A percentile compares a stretch with the other conserved stretches of the same genome.
Conservation (phyloP, 2,888 invertebrate species). For the Leucophenga maculata region DNA sequence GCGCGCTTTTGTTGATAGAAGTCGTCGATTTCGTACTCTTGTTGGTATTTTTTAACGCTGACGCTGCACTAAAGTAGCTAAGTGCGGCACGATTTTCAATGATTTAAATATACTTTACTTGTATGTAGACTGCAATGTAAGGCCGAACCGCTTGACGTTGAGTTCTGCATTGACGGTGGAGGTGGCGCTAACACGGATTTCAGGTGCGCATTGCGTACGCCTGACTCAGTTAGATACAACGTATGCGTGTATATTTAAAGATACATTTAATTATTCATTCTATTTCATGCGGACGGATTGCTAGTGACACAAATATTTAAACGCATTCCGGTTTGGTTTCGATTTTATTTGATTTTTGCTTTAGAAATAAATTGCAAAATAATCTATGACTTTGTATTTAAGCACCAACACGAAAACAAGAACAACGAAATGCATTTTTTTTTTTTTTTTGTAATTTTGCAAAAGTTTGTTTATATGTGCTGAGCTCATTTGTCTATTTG, state of each 20-base stretch:
- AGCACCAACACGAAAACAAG: too few relatives aligned
- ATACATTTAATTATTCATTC: not conserved
- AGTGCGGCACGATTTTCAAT: not conserved
- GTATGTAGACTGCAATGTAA: too few relatives aligned
- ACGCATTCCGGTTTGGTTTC: slow-evolving; percentile 54
- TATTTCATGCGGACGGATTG: slow-evolving; percentile 26
- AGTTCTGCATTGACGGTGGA: too few relatives aligned
- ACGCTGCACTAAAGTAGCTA: slow-evolving; percentile 1
- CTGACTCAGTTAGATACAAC: slow-evolving; percentile 54
- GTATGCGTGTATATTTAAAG: slow-evolving; percentile 24
- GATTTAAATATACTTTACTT: too few relatives aligned
- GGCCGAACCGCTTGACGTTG: too few relatives aligned
- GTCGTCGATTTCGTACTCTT: not conserved
- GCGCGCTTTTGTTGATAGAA: not conserved
- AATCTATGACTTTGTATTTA: not conserved
- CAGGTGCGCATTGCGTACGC: slow-evolving; percentile 48
- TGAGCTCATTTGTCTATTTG: slow-evolving; percentile 10
- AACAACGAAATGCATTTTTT: not conserved
- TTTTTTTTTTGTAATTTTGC: not conserved
- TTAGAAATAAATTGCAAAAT: slow-evolving; percentile 6
- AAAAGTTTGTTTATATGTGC: not conserved
- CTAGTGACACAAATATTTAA: slow-evolving; percentile 22
- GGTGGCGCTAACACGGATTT: slow-evolving; percentile 24
- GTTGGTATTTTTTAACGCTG: not conserved
- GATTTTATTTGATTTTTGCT: slow-evolving; percentile 48